phyloP scores from a whole-genome alignment of 2,888 invertebrate species.

The Lithophane leautieri region DNA sequence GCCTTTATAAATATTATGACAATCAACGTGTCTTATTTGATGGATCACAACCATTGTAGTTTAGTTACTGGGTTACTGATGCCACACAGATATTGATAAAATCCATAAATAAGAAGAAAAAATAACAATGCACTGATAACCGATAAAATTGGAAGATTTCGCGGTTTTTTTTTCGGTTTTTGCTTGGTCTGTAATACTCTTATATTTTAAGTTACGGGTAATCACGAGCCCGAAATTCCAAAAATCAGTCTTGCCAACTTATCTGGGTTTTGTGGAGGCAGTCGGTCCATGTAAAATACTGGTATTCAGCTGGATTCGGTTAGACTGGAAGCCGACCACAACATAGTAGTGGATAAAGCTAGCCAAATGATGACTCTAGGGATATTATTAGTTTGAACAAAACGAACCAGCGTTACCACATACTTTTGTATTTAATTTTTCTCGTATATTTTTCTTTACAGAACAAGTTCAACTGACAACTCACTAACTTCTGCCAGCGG shows the following conservation, averaged over 20 bases:
- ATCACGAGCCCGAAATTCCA: not conserved
- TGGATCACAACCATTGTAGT: conserved; percentile 44
- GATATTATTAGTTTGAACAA: not conserved
- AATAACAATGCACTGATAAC: conserved; percentile 33
- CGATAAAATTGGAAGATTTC: conserved; percentile 12
- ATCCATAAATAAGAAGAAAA: conserved; percentile 32
- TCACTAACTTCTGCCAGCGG: not conserved
- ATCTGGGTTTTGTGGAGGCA: not conserved
- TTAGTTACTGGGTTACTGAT: conserved; percentile 41
- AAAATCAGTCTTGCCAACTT: too few species aligned
- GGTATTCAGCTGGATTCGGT: not conserved
- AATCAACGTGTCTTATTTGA: conserved; percentile 67
- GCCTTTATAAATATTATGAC: conserved; percentile 77
- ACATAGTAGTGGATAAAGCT: not conserved
- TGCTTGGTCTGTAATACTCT: not conserved
- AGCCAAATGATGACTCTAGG: not conserved
- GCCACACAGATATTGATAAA: conserved; percentile 24
- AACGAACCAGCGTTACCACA: not conserved
- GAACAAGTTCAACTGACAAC: not conserved
- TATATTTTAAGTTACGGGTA: not conserved
- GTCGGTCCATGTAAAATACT: too few species aligned
- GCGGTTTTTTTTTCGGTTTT: not conserved
- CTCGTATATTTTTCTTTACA: not conserved
- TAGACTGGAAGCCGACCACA: not conserved
- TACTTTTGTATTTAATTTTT: not conserved